These are phyloP conservation scores for Castor canadensis DNA, from an alignment of 2,113 vertebrate genomes.

Conservation along the genomic window DNA sequence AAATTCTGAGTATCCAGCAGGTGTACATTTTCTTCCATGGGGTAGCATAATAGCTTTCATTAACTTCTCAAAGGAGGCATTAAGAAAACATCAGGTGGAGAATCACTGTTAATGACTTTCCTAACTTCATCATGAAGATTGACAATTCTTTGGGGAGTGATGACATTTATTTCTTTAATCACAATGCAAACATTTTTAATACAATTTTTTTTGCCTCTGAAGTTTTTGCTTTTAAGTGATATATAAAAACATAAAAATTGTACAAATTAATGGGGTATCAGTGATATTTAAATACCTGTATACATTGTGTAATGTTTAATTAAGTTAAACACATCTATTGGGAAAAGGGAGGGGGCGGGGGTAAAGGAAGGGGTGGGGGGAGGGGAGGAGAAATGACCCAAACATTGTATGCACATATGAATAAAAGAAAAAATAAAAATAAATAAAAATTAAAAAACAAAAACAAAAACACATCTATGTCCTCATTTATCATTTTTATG, in stretches of 20 bases:
- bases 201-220: not conserved
- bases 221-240: not conserved
- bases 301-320: not conserved
- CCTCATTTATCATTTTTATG: not conserved
- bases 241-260: not conserved
- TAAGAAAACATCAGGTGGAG: not conserved
- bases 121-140: not conserved
- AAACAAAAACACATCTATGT: not conserved
- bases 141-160: not conserved
- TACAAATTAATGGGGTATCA: not conserved
- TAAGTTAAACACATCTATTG: not conserved
- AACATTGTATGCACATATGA: no score
- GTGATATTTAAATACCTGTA: not conserved
- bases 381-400: no score
- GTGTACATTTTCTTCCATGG: not conserved
- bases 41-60: not conserved
- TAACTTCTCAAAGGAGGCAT: not conserved
- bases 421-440: no score
- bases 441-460: no score
- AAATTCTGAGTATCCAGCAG: not conserved
- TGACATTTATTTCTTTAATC: slow-evolving; percentile 23
- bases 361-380: no score
- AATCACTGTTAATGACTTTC: not conserved
- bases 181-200: not conserved
- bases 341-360: no score